Evolutionary conservation across 1,140 invertebrate species (phyloP).

Genomic region (Dendroctonus valens): DNA sequence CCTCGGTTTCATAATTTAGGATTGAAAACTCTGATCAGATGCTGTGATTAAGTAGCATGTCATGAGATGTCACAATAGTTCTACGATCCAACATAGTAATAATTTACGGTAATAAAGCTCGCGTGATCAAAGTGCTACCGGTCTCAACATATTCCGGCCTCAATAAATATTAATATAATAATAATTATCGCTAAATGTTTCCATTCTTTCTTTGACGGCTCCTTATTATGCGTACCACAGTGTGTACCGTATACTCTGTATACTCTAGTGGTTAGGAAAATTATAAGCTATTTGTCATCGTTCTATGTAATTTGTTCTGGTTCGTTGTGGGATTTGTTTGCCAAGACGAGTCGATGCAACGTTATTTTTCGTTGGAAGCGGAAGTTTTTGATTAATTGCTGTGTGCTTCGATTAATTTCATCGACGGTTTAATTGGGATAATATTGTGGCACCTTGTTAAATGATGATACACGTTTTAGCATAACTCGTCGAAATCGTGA

Average conservation of each 20-base stretch:
- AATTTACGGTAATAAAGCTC: constrained; percentile 4
- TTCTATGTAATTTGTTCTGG: constrained; percentile 7
- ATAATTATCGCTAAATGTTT: constrained; percentile 18
- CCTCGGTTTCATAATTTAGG: too few relatives aligned
- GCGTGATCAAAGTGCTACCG: constrained; percentile 19
- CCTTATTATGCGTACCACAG: constrained; percentile 13
- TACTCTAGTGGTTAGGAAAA: constrained; percentile 17
- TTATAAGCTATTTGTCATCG: constrained; percentile 11
- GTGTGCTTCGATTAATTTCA: too few relatives aligned
- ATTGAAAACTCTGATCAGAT: too few relatives aligned
- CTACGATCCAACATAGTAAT: neutral
- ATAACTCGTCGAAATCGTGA: neutral
- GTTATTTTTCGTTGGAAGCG: too few relatives aligned
- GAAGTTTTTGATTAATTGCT: too few relatives aligned
- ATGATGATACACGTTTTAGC: constrained; percentile 5
- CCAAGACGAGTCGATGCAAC: neutral
- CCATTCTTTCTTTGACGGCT: constrained; percentile 6
- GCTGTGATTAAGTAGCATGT: too few relatives aligned
- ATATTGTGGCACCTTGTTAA: neutral
- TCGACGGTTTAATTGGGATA: too few relatives aligned
- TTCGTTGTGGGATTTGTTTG: neutral
- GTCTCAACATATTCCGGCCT: constrained; percentile 1
- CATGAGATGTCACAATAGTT: too few relatives aligned
- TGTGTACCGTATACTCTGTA: constrained; percentile 1
- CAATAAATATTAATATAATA: constrained; percentile 21